Evolutionary conservation across 2,113 vertebrate species (phyloP).

Genomic region (Actenoides lindsayi): DNA sequence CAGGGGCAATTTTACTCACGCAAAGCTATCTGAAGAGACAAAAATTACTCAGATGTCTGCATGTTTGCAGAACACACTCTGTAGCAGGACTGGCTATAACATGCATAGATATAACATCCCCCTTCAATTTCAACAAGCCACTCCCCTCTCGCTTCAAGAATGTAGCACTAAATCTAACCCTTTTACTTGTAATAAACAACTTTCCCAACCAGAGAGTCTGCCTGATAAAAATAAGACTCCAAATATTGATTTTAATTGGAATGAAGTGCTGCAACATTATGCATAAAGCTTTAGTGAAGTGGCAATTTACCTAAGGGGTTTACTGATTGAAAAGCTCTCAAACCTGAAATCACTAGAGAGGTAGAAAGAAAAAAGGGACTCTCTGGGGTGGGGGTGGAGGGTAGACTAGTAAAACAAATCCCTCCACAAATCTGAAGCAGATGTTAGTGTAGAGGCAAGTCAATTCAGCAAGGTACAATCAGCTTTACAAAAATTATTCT

Average conservation of each 20-base stretch:
- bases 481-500: conserved; percentile 76
- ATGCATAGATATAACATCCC: not conserved
- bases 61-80: not conserved
- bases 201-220: conserved; percentile 49
- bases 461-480: conserved; percentile 73
- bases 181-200: conserved; percentile 68
- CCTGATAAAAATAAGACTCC: conserved; percentile 78
- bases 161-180: conserved; percentile 38
- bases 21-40: not conserved
- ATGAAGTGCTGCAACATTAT: conserved; percentile 90
- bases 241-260: conserved; percentile 90
- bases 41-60: not conserved
- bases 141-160: conserved; percentile 25
- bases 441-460: conserved; percentile 69
- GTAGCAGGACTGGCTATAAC: not conserved
- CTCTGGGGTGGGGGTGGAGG: conserved; percentile 6
- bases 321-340: conserved; percentile 86
- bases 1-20: not conserved
- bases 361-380: conserved; percentile 36
- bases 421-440: conserved; percentile 69
- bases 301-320: conserved; percentile 86
- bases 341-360: conserved; percentile 75
- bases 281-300: conserved; percentile 86
- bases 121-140: not conserved
- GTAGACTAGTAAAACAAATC: conserved; percentile 69